Evolutionary conservation across 2,888 invertebrate genomes (phyloP).

Genomic region (Epinotia brunnichana): DNA sequence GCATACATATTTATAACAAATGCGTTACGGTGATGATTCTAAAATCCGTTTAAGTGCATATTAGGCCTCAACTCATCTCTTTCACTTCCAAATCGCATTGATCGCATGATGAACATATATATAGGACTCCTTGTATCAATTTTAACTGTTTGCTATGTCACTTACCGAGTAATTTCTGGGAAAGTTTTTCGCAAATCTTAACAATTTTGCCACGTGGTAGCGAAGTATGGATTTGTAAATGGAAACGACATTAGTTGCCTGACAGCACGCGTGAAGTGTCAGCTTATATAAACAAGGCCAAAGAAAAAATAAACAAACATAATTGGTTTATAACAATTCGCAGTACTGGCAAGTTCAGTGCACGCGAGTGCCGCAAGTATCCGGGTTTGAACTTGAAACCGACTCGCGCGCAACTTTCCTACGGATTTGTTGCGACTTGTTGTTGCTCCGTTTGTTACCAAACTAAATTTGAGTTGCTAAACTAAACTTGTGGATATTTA

Average conservation of each 20-base stretch:
- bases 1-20: background rate
- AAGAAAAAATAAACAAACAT: conserved; percentile 13
- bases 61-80: background rate
- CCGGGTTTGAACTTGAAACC: conserved; percentile 76
- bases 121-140: background rate
- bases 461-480: conserved; percentile 84
- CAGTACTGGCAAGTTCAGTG: conserved; percentile 35
- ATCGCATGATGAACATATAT: too few species aligned
- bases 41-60: background rate
- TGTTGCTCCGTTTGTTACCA: conserved; percentile 80
- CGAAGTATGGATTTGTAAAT: too few species aligned
- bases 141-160: background rate
- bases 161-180: background rate
- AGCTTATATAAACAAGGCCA: too few species aligned
- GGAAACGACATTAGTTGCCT: background rate
- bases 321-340: conserved; percentile 29
- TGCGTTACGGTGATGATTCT: background rate
- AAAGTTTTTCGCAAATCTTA: too few species aligned
- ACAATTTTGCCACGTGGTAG: too few species aligned
- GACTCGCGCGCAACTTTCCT: conserved; percentile 82
- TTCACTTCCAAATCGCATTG: too few species aligned
- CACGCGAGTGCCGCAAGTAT: conserved; percentile 49
- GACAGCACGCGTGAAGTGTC: too few species aligned
- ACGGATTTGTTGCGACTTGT: conserved; percentile 80
- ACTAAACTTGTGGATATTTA: conserved; percentile 84